Percentiles rank a stretch among this genome's conserved stretches.
Evolutionary conservation across 92 coral and sea anemone genomes (phyloP).

Genomic region (Palythoa grandiflora): DNA sequence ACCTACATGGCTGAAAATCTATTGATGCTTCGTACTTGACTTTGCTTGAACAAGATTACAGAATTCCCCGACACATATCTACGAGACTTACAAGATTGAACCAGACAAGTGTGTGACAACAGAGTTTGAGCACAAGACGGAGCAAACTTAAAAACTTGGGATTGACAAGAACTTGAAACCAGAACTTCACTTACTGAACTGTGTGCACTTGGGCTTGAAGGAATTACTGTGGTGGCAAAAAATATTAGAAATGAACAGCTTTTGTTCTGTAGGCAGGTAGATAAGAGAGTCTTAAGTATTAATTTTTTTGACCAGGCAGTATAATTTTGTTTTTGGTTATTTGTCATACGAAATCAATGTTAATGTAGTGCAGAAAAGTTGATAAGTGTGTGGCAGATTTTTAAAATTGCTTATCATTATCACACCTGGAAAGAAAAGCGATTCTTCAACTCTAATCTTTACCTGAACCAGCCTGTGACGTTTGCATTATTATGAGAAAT

Average conservation of each 20-base stretch:
- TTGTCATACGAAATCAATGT: background rate
- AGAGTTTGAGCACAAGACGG: slow-evolving; percentile 39
- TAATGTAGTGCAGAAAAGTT: background rate
- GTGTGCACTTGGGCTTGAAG: slow-evolving; percentile 43
- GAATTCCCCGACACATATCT: slow-evolving; percentile 24
- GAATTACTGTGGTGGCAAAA: background rate
- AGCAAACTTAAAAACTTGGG: slow-evolving; percentile 26
- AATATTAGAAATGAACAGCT: background rate
- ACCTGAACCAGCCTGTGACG: background rate
- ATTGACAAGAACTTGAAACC: slow-evolving; percentile 39
- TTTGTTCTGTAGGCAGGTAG: slow-evolving; percentile 6
- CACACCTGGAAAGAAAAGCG: too few species aligned
- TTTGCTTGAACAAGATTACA: slow-evolving; percentile 48
- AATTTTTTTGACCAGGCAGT: background rate
- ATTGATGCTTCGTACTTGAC: slow-evolving; percentile 30
- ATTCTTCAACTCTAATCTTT: background rate
- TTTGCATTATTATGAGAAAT: background rate
- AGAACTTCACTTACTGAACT: slow-evolving; percentile 33
- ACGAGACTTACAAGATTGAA: slow-evolving; percentile 43
- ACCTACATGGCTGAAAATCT: slow-evolving; percentile 27
- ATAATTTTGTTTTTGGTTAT: background rate
- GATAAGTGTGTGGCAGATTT: too few species aligned
- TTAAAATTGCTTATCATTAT: too few species aligned
- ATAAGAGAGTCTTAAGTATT: background rate
- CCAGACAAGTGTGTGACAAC: slow-evolving; percentile 33